Evolutionary conservation across 2,113 vertebrate species (phyloP).

Genomic region (Panurus biarmicus): DNA sequence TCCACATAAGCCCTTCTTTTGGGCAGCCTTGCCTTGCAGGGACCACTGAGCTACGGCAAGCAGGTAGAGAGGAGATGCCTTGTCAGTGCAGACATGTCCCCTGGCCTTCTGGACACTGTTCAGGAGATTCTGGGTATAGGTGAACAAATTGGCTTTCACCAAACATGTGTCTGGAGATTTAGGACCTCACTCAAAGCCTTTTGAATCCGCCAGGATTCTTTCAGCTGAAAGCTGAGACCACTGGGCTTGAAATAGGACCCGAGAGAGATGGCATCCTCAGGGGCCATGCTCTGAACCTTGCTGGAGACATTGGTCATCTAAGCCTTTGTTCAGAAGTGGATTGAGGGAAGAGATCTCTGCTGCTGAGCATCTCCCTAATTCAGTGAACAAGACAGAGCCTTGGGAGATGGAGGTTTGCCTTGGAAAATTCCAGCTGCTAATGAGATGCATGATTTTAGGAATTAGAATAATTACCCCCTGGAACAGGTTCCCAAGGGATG

Average conservation of each 20-base stretch:
- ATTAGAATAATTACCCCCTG: slow-evolving; percentile 60
- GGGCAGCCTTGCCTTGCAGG: neutral
- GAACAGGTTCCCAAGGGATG: slow-evolving; percentile 42
- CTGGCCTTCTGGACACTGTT: neutral
- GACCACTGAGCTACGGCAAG: neutral
- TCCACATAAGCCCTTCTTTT: neutral
- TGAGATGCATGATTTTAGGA: slow-evolving; percentile 44
- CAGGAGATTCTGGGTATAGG: neutral
- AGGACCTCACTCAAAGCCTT: neutral
- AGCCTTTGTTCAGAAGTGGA: neutral
- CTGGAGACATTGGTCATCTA: neutral
- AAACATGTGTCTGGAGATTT: neutral
- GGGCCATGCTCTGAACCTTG: neutral
- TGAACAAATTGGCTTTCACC: neutral
- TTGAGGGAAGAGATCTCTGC: neutral
- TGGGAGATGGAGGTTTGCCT: neutral
- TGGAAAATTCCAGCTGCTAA: slow-evolving; percentile 55
- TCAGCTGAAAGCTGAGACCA: neutral
- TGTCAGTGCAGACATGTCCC: neutral
- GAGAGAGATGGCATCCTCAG: neutral
- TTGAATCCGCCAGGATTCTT: neutral
- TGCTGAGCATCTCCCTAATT: neutral
- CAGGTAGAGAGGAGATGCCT: neutral
- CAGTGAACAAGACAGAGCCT: neutral
- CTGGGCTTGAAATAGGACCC: neutral